phyloP scores from a whole-genome alignment of 1,140 invertebrate genomes.

The Sinonovacula constricta region DNA sequence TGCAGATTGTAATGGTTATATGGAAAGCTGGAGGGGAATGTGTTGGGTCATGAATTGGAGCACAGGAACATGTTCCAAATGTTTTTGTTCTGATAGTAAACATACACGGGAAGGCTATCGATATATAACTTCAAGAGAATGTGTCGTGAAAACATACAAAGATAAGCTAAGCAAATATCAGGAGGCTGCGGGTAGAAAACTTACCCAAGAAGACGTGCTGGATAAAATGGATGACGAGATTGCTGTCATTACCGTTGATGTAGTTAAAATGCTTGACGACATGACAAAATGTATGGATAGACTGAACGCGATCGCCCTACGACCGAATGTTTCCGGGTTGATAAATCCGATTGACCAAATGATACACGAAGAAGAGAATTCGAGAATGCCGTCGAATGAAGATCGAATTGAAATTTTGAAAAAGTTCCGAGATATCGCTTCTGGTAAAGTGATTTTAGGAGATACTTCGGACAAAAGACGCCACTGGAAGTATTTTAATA shows the following conservation, averaged over 20 bases:
- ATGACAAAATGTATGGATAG: not conserved
- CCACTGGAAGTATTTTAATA: no score
- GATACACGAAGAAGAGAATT: constrained; percentile 34
- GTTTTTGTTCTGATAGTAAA: not conserved
- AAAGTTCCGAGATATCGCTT: no score
- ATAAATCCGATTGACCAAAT: not conserved
- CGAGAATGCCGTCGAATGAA: no score
- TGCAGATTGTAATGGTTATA: not conserved
- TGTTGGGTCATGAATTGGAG: not conserved
- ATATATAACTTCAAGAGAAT: not conserved
- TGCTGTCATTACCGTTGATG: not conserved
- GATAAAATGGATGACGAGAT: constrained; percentile 3
- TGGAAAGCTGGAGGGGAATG: not conserved
- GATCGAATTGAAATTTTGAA: no score
- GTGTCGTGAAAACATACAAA: not conserved
- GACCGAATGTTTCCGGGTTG: not conserved
- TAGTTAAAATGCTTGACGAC: not conserved
- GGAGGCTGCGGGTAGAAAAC: not conserved
- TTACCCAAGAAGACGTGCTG: not conserved
- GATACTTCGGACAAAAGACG: no score
- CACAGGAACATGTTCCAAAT: not conserved
- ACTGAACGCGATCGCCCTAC: not conserved
- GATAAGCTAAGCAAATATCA: not conserved
- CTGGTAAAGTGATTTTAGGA: no score
- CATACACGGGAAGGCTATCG: not conserved